Percentiles rank a stretch among this genome's conserved stretches.
Evolutionary conservation across 2,113 vertebrate genomes (phyloP).

Genomic region (Sceloporus undulatus): DNA sequence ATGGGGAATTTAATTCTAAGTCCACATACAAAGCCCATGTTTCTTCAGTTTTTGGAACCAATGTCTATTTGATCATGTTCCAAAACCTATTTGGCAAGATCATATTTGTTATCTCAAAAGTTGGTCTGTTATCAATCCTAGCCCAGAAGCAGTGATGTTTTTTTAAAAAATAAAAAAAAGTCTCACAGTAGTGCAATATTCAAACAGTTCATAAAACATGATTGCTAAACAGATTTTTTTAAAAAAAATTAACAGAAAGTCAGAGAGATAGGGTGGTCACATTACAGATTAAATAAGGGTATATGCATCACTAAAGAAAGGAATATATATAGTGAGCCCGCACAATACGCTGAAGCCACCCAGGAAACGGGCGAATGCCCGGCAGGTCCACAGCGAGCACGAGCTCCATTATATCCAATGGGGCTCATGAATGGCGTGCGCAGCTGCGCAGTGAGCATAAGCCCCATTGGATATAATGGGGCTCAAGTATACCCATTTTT

Average conservation of each 20-base stretch:
- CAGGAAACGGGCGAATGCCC: too few species aligned
- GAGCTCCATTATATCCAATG: too few species aligned
- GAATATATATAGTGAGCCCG: not conserved
- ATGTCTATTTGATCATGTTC: not conserved
- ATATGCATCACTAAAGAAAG: not conserved
- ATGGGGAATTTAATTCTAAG: not conserved
- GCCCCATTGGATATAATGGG: too few species aligned
- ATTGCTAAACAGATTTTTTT: not conserved
- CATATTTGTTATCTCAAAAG: not conserved
- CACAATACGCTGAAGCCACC: too few species aligned
- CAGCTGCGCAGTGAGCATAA: too few species aligned
- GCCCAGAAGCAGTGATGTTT: not conserved
- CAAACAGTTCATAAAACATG: not conserved
- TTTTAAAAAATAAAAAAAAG: not conserved
- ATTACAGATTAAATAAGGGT: not conserved
- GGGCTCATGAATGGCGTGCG: too few species aligned
- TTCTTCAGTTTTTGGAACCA: not conserved
- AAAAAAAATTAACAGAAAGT: not conserved
- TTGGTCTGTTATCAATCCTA: not conserved
- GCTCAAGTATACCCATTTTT: too few species aligned
- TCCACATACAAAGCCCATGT: not conserved
- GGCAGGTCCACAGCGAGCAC: too few species aligned
- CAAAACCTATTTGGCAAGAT: not conserved
- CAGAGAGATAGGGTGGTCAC: not conserved
- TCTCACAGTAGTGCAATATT: not conserved